Evolutionary conservation across 2,888 invertebrate species (phyloP), one percentile per base, ranked within the genome.

Genomic region (Vanessa cardui): DNA sequence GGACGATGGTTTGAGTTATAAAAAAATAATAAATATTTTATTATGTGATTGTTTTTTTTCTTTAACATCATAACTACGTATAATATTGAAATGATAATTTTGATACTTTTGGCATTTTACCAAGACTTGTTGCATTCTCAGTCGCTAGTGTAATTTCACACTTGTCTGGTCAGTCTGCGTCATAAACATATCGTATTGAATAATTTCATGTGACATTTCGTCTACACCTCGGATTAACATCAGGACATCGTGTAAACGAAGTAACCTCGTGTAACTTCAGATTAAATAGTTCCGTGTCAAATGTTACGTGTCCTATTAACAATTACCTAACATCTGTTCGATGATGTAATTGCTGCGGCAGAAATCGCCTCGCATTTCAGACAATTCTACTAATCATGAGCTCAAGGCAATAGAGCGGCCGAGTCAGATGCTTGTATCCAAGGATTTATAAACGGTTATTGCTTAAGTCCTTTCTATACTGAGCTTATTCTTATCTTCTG

Each of bases 321-420:
- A 65, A 68, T 74, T 70, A 69, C 67, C 58, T 58, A 69, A 73
- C 72, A 72, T 72, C 66, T 69, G 72, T 69, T 58, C 33, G 69
- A 66, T 76, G 76, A 74, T 71, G 76, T 75, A 74, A 76, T 72
- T 72, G 71, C 50, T 62, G 61, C 58, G 67, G 71, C 66, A 71
- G 65, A 63, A 70, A 69, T 70, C 62, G 74, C 72, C 45, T 68
- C 52, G 72, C 73, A 60, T 76, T 76, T 73, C 69, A 72, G 72
- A 79, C 78, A 80, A 81, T 83, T 81, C 73, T 77, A 79, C 80
- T 82, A 84, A 84, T 86, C 82, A 79, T 79, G 82, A 70, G 77
- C 78, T 86, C 89, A 90, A 89, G 90, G 90, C 83, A 82, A 86
- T 86, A 85, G 89, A 89, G 81, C 72, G 80, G 76, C 49, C 67